These are phyloP conservation scores for Neogobius melanostomus DNA, from an alignment of 2,113 vertebrate species.

Conservation along the genomic window DNA sequence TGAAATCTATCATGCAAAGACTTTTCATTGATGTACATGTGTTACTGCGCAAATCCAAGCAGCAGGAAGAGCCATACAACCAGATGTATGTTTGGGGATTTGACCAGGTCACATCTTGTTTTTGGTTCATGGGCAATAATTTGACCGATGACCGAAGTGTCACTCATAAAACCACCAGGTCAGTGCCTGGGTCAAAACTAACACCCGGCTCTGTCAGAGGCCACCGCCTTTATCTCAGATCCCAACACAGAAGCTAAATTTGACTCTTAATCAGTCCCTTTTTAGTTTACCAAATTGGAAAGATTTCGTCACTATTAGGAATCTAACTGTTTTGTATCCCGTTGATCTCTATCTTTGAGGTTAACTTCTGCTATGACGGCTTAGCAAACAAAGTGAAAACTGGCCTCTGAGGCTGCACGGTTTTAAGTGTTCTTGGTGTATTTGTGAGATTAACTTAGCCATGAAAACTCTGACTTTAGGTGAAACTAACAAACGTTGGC, in stretches of 20 bases:
- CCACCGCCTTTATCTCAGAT: not conserved
- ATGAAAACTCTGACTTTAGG: not conserved
- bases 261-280: too few species aligned
- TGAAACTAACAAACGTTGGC: conserved; percentile 10
- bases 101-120: conserved; percentile 38
- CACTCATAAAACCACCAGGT: not conserved
- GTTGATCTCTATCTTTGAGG: conserved; percentile 23
- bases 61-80: not conserved
- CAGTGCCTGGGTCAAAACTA: not conserved
- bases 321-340: not conserved
- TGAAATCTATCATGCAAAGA: too few species aligned
- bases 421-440: conserved; percentile 25
- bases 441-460: conserved; percentile 26
- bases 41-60: not conserved
- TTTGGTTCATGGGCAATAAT: conserved; percentile 29
- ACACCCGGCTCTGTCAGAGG: not conserved
- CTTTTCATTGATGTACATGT: not conserved
- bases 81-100: not conserved
- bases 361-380: conserved; percentile 50
- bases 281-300: not conserved
- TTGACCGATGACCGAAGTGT: conserved; percentile 15
- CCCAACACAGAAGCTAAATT: not conserved
- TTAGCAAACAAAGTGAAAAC: conserved; percentile 37
- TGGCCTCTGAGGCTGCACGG: conserved; percentile 23
- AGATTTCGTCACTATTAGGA: not conserved